Evolutionary conservation across 2,797 vertebrate species (phyloP), one percentile per base, ranked within the genome.

Genomic region (Lepidocolaptes lacrymiger): DNA sequence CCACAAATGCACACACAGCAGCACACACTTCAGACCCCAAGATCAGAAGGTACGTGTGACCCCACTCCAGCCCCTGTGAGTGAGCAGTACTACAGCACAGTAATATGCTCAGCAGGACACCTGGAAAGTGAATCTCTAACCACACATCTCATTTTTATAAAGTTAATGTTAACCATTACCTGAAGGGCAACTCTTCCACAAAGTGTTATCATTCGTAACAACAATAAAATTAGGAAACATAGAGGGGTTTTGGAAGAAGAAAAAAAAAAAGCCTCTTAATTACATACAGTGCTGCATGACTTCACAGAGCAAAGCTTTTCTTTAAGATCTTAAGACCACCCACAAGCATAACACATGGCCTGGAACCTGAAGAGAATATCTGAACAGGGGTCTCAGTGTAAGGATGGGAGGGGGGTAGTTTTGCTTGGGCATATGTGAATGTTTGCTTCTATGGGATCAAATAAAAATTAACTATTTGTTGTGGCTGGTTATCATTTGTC

Each of bases 271-370:
- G 32, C 36, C 91, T 44, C 59, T 83, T 96, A 96, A 87, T 92
- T 91, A 56, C 88, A 84, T 85, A 89, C 88, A 84, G 88, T 41
- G 58, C 89, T 95, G 74, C 87, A 94, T 97, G 89, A 89, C 90
- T 96, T 96, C 95, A 95, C 84, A 97, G 94, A 97, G 96, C 91
- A 81, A 97, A 95, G 94, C 84, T 89, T 84, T 97, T 96, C 95
- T 95, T 97, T 91, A 85, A 97, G 95, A 97, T 94, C 94, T 96
- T 86, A 95, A 96, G 97, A 97, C 97, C 98, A 97, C 98, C 97
- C 96, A 36, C 96, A 91, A 97, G 90, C 89, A 75, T 26, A 97
- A 96, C 97, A 97, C 95, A 94, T 97, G 97, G 97, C 96, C 96
- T 96, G 91, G 89, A 96, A 91, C 95, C 95, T 94, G 96, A 97